Conservation (phyloP, 37 sponge, comb jelly and placozoan species). For the Lycopodina hypogea region DNA sequence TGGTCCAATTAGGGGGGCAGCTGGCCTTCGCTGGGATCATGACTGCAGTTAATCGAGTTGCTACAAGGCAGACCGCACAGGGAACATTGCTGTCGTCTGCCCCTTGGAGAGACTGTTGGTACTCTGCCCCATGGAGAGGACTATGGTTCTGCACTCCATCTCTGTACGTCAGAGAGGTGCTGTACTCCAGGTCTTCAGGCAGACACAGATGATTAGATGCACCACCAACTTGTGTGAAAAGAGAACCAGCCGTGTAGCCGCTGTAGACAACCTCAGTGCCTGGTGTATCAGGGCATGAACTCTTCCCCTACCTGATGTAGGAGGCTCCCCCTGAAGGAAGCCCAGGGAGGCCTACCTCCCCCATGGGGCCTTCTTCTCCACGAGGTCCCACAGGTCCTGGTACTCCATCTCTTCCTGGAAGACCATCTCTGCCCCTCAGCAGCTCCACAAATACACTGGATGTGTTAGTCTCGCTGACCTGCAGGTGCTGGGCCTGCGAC, state of each 20-base stretch:
- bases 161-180: background rate
- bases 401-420: too few relatives aligned
- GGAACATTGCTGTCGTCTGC: slow-evolving; percentile 20
- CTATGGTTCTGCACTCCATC: background rate
- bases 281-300: slow-evolving; percentile 2
- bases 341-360: slow-evolving; percentile 12
- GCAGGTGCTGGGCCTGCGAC: too few relatives aligned
- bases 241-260: slow-evolving; percentile 10
- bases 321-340: slow-evolving; percentile 10
- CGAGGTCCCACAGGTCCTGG: background rate
- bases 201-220: slow-evolving; percentile 24
- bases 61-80: slow-evolving; percentile 29
- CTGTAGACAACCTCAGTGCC: slow-evolving; percentile 25
- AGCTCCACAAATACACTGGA: too few relatives aligned
- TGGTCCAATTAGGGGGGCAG: slow-evolving; percentile 24
- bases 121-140: slow-evolving; percentile 25
- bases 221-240: slow-evolving; percentile 13
- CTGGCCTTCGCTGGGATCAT: slow-evolving; percentile 22
- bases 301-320: slow-evolving; percentile 22
- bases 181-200: slow-evolving; percentile 21
- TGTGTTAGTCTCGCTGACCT: too few relatives aligned
- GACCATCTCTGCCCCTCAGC: too few relatives aligned
- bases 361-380: background rate
- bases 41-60: slow-evolving; percentile 3
- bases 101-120: slow-evolving; percentile 1